These are phyloP conservation scores for Valencia hispanica DNA, from an alignment of 2,797 vertebrate species.

Conservation along the genomic window DNA sequence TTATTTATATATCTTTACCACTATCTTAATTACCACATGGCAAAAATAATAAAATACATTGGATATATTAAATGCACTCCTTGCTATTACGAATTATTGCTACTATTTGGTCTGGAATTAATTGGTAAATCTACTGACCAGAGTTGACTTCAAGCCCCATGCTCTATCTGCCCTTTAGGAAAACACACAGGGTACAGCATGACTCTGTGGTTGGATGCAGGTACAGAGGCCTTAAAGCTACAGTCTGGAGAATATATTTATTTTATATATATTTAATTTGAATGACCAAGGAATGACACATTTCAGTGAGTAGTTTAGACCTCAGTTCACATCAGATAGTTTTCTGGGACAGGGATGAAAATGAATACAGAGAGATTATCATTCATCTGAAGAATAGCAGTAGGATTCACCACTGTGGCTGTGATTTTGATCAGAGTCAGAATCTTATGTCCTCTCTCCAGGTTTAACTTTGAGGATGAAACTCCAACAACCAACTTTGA, in stretches of 20 bases:
- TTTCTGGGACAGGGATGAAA: neutral
- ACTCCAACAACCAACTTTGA: constrained; percentile 97
- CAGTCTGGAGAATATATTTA: too few relatives aligned
- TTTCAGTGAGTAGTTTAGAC: neutral
- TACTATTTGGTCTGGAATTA: too few relatives aligned
- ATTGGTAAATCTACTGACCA: too few relatives aligned
- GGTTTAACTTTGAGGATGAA: constrained; percentile 95
- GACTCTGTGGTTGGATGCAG: too few relatives aligned
- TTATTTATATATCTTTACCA: neutral
- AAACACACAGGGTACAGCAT: too few relatives aligned
- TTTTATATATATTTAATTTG: too few relatives aligned
- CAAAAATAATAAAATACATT: neutral
- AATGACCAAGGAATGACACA: too few relatives aligned
- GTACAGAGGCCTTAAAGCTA: too few relatives aligned
- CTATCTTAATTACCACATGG: neutral
- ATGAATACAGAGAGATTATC: neutral
- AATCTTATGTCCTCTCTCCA: constrained; percentile 63
- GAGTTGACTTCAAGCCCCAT: too few relatives aligned
- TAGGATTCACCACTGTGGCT: neutral
- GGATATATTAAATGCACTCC: neutral
- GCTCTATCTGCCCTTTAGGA: too few relatives aligned
- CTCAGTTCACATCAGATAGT: neutral
- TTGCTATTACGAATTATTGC: neutral
- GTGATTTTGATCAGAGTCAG: constrained; percentile 17
- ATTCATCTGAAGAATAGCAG: neutral